Percentiles rank a stretch among this genome's conserved stretches.
Evolutionary conservation across 2,797 vertebrate species (phyloP).

Genomic region (Thamnophis elegans): DNA sequence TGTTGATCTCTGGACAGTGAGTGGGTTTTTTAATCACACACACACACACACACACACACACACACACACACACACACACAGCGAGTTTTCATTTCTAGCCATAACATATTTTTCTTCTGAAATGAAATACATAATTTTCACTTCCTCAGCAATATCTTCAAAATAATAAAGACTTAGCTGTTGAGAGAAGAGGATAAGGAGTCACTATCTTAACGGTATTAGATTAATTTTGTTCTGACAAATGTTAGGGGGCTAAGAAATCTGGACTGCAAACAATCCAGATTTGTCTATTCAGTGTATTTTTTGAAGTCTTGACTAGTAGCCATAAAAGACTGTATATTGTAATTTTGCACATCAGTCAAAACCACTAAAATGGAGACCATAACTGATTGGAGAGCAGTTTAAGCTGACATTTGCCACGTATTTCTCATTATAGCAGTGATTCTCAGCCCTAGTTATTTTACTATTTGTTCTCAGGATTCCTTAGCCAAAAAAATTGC

Average conservation of each 20-base stretch:
- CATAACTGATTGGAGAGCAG: neutral
- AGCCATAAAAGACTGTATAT: neutral
- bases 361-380: slow-evolving; percentile 13
- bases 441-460: neutral
- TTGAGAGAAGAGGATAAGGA: neutral
- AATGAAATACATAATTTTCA: neutral
- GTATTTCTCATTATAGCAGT: neutral
- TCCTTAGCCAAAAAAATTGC: neutral
- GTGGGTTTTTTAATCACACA: neutral
- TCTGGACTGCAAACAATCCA: neutral
- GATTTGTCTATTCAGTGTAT: neutral
- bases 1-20: slow-evolving; percentile 35
- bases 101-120: neutral
- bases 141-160: slow-evolving; percentile 23
- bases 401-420: neutral
- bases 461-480: neutral
- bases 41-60: neutral
- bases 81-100: neutral
- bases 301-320: neutral
- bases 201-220: neutral
- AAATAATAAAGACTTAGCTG: neutral
- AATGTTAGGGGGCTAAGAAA: neutral
- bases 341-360: slow-evolving; percentile 15
- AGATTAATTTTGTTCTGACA: slow-evolving; percentile 9
- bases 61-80: too few species aligned